Base-by-base conservation (phyloP, 1,140 invertebrate species). In the Varroa destructor region DNA sequence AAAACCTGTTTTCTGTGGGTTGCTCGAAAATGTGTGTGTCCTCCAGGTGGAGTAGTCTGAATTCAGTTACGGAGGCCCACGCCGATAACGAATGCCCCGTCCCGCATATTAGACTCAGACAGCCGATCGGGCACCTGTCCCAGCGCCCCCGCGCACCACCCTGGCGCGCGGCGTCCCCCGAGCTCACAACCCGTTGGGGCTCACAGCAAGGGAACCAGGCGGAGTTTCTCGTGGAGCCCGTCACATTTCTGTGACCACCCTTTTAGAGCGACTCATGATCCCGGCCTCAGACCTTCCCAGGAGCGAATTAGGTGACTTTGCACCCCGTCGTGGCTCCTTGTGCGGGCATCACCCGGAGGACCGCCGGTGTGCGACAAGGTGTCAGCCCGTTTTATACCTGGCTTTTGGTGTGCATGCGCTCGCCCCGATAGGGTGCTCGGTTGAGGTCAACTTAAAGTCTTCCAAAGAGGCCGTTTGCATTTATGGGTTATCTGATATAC, bases 21-120 rank as follows among this genome's bases (percentile, higher is more conserved):
- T 25, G 25, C 25, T 25, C 25, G 25, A 25, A 25, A 25, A 25
- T 25, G 25, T 25, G 25, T 25, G 25, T 51, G 61, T 40, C 61
- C 61, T 67, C 61, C 61, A 67, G 61, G 46, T 46, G 61, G 61
- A 67, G 61, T 67, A 67, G 61, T 67, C 61, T 67, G 61, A 67
- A 67, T 67, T 67, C 12, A 67, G 61, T 67, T 67, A 67, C 61
- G 61, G 61, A 67, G 61, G 12, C 46, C 12, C 12, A 36, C n/a
- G 46, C 37, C 46, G 3, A 46, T 40, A 46, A 3, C 40, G 37
- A 1, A 67, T 14, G 8, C 14, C 8, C 61, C 61, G 61, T 37
- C 61, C 61, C 61, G 61, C 61, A 67, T 40, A 67, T 67, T 46
- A 46, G 61, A 67, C 61, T 67, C 37, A 67, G 61, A 67, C 40